phyloP scores from a whole-genome alignment of 2,797 vertebrate species.

The Labroides dimidiatus region DNA sequence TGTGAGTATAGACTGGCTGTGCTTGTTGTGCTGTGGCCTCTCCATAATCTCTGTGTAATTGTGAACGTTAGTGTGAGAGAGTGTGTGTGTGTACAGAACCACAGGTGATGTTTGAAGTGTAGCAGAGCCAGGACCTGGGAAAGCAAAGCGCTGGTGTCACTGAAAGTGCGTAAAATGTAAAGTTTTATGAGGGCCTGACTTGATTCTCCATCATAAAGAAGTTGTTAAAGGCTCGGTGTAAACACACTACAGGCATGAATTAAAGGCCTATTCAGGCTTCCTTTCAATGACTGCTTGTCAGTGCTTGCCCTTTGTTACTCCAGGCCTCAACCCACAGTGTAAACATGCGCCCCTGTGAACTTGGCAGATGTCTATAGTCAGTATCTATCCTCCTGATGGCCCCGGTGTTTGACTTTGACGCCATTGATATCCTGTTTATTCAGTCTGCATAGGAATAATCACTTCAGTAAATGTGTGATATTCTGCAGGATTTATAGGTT shows the following conservation, averaged over 20 bases:
- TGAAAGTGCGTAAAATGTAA: slow-evolving; percentile 10
- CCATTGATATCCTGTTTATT: slow-evolving; percentile 80
- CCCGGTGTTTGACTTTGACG: slow-evolving; percentile 68
- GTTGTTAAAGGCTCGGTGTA: not conserved
- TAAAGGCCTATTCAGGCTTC: not conserved
- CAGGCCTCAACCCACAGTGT: slow-evolving; percentile 53
- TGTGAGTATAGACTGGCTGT: slow-evolving; percentile 55
- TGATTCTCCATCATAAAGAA: slow-evolving; percentile 11
- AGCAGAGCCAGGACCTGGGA: slow-evolving; percentile 48
- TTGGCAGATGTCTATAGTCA: slow-evolving; percentile 73
- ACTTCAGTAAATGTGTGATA: slow-evolving; percentile 68
- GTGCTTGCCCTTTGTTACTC: slow-evolving; percentile 60
- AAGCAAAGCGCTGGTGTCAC: slow-evolving; percentile 18
- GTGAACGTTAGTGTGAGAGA: slow-evolving; percentile 26
- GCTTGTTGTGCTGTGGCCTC: slow-evolving; percentile 55
- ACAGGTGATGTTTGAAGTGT: slow-evolving; percentile 75
- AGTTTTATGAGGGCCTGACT: slow-evolving; percentile 11
- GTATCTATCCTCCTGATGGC: slow-evolving; percentile 65
- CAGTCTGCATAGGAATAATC: slow-evolving; percentile 77
- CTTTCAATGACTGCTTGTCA: slow-evolving; percentile 48
- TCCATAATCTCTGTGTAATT: slow-evolving; percentile 73
- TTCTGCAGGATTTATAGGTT: slow-evolving; percentile 67
- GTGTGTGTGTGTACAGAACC: slow-evolving; percentile 61
- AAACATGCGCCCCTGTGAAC: slow-evolving; percentile 68
- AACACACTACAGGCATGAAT: not conserved